These are phyloP conservation scores for Callitettix versicolor DNA, from an alignment of 1,140 invertebrate genomes.

Conservation along the genomic window DNA sequence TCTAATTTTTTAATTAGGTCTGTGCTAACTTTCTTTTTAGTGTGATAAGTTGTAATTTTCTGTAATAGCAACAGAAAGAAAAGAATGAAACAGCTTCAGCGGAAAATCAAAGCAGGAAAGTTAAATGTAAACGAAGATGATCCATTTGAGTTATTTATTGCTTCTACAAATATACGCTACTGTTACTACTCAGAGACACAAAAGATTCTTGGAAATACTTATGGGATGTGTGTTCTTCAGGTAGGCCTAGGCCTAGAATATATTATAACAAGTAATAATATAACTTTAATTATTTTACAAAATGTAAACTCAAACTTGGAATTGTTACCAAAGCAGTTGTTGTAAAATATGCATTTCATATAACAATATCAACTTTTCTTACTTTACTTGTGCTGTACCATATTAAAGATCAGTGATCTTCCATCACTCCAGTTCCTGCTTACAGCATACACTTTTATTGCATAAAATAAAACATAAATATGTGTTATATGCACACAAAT, in stretches of 20 bases:
- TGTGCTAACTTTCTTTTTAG: too few species aligned
- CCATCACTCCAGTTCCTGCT: too few species aligned
- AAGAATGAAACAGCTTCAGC: constrained; percentile 73
- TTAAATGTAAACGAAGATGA: constrained; percentile 90
- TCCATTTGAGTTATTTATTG: constrained; percentile 92
- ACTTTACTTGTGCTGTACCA: background rate
- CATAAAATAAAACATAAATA: too few species aligned
- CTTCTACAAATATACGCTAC: constrained; percentile 93
- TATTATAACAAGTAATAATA: constrained; percentile 3
- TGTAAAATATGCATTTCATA: background rate
- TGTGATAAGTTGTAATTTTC: too few species aligned
- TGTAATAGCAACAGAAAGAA: constrained; percentile 92
- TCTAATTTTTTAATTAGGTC: too few species aligned
- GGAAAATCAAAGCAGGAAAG: constrained; percentile 82
- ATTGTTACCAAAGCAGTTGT: background rate
- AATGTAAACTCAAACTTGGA: background rate
- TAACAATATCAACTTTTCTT: background rate
- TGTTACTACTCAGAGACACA: constrained; percentile 97
- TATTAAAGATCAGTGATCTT: too few species aligned
- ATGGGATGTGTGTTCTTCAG: constrained; percentile 93
- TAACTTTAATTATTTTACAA: too few species aligned
- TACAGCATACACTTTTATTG: too few species aligned
- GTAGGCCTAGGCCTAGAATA: constrained; percentile 43
- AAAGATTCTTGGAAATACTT: constrained; percentile 95
- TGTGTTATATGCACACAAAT: background rate